Percentiles rank a stretch among this genome's conserved stretches.
Conservation (phyloP, 2,113 vertebrate species). For the Prochilodus magdalenae region DNA sequence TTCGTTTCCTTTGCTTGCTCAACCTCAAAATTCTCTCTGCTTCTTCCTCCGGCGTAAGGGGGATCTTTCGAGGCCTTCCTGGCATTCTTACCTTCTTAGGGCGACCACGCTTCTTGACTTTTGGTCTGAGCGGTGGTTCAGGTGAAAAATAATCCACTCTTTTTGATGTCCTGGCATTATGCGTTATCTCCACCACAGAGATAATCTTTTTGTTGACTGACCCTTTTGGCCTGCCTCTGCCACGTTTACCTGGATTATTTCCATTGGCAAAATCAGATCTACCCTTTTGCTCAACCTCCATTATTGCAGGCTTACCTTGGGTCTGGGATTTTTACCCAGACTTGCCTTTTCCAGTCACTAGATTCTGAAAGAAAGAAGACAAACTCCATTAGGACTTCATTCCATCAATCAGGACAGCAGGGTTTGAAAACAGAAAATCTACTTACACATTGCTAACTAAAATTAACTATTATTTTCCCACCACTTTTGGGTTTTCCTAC, state of each 20-base stretch:
- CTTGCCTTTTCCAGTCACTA: slow-evolving; percentile 8
- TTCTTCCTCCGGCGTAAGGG: slow-evolving; percentile 51
- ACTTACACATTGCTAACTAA: too few relatives aligned
- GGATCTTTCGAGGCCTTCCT: slow-evolving; percentile 56
- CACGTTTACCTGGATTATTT: slow-evolving; percentile 53
- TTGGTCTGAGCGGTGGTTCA: slow-evolving; percentile 25
- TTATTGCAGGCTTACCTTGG: slow-evolving; percentile 28
- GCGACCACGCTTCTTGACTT: slow-evolving; percentile 54
- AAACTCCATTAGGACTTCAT: neutral
- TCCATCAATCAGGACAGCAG: neutral
- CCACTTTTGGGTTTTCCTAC: neutral
- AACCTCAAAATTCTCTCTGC: slow-evolving; percentile 39
- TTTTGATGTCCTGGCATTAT: slow-evolving; percentile 51
- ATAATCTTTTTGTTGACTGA: slow-evolving; percentile 50
- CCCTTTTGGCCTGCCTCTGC: slow-evolving; percentile 56
- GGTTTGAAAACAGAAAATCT: neutral
- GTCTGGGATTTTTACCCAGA: slow-evolving; percentile 31
- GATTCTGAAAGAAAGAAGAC: slow-evolving; percentile 18
- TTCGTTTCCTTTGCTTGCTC: slow-evolving; percentile 35
- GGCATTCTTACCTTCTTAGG: slow-evolving; percentile 53
- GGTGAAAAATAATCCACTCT: slow-evolving; percentile 51
- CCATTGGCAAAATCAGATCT: slow-evolving; percentile 43
- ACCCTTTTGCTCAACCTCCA: slow-evolving; percentile 47
- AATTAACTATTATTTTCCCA: too few relatives aligned
- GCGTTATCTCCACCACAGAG: slow-evolving; percentile 23